Conservation (phyloP, 2,113 vertebrate genomes). For the Zeus faber region DNA sequence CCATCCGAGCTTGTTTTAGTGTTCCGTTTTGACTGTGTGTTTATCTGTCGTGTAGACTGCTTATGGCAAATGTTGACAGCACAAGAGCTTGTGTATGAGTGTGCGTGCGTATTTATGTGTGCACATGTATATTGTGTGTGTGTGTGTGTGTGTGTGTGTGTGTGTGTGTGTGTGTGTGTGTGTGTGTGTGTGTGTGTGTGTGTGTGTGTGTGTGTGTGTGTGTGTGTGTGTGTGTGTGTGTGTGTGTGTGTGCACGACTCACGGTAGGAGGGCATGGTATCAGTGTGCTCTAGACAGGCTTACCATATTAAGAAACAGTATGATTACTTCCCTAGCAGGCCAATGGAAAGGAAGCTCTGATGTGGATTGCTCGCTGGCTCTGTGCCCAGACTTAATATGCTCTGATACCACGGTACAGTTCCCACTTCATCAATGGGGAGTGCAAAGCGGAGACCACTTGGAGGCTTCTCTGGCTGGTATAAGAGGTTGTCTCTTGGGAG, state of each 20-base stretch:
- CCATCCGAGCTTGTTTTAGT: not conserved
- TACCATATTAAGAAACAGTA: constrained; percentile 13
- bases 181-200: not conserved
- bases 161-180: not conserved
- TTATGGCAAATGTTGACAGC: no score
- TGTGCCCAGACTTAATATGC: constrained; percentile 44
- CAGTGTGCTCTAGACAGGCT: not conserved
- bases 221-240: not conserved
- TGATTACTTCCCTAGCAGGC: no score
- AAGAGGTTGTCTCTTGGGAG: not conserved
- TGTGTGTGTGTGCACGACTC: not conserved
- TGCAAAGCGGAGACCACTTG: constrained; percentile 27
- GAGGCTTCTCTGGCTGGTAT: constrained; percentile 1
- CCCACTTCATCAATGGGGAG: constrained; percentile 12
- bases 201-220: not conserved
- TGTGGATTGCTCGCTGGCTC: constrained; percentile 45
- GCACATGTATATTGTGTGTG: no score
- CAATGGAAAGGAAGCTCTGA: no score
- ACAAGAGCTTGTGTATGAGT: no score
- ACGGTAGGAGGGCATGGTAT: not conserved
- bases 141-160: not conserved
- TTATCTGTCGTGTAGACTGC: no score
- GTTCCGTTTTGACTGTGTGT: no score
- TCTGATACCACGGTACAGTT: constrained; percentile 32
- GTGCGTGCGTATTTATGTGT: not conserved